Percentiles rank a stretch among this genome's conserved stretches.
phyloP scores from a whole-genome alignment of 2,797 vertebrate genomes.

The Tarsius wallacei region DNA sequence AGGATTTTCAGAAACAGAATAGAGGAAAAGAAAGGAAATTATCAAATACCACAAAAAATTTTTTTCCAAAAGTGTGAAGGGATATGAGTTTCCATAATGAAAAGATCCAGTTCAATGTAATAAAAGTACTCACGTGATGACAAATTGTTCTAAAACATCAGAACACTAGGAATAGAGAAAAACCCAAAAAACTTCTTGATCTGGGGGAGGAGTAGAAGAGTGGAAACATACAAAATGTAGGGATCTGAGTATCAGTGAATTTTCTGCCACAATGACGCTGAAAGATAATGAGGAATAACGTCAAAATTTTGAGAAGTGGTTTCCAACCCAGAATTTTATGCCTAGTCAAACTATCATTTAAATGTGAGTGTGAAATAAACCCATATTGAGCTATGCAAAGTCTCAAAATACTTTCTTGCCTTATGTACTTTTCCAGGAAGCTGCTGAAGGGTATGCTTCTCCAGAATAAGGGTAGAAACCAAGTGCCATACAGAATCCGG shows the following conservation, averaged over 20 bases:
- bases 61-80: background rate
- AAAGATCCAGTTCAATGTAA: background rate
- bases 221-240: background rate
- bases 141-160: conserved; percentile 22
- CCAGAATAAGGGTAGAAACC: background rate
- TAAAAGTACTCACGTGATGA: background rate
- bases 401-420: conserved; percentile 41
- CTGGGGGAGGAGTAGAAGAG: background rate
- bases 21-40: background rate
- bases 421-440: conserved; percentile 56
- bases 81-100: background rate
- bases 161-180: background rate
- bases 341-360: background rate
- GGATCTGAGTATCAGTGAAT: background rate
- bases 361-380: conserved; percentile 18
- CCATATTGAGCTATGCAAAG: background rate
- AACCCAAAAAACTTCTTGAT: background rate
- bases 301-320: conserved; percentile 13
- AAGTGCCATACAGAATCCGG: background rate
- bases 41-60: conserved; percentile 31
- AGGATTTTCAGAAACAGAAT: background rate
- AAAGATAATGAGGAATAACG: background rate
- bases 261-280: background rate
- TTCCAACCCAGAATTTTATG: conserved; percentile 57
- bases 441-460: conserved; percentile 19